A percentile compares a stretch with the other conserved stretches of the same genome.
Evolutionary conservation across 2,797 vertebrate species (phyloP).

Genomic region (Chromis chromis): DNA sequence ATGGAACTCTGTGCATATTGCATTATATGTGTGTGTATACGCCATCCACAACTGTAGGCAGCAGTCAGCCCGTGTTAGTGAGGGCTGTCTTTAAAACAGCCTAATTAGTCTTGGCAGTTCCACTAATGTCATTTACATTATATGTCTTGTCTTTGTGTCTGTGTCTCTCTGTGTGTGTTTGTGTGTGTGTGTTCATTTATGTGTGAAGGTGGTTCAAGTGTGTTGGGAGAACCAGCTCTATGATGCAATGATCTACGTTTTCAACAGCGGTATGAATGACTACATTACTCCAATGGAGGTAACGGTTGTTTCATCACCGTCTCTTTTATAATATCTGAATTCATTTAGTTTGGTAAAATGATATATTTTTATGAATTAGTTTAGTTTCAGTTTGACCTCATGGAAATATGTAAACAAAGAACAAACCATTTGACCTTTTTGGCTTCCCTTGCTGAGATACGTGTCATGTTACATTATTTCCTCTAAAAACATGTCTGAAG

Average conservation of each 20-base stretch:
- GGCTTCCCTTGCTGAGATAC: no score
- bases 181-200: constrained; percentile 21
- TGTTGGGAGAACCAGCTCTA: constrained; percentile 96
- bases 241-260: constrained; percentile 97
- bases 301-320: constrained; percentile 24
- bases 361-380: no score
- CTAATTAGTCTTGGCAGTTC: background rate
- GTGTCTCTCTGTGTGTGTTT: constrained; percentile 54
- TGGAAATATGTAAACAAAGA: no score
- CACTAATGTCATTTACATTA: background rate
- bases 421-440: no score
- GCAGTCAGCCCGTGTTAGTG: background rate
- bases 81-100: no score
- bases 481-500: no score
- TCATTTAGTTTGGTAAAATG: background rate
- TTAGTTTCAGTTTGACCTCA: no score
- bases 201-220: constrained; percentile 90
- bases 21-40: no score
- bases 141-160: constrained; percentile 53
- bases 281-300: constrained; percentile 98
- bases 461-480: no score
- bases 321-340: background rate
- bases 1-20: no score
- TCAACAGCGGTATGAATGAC: constrained; percentile 97
- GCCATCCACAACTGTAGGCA: no score